A percentile compares a stretch with the other conserved stretches of the same genome.
Evolutionary conservation across 2,888 invertebrate species (phyloP).

Genomic region (Ctena decussata): DNA sequence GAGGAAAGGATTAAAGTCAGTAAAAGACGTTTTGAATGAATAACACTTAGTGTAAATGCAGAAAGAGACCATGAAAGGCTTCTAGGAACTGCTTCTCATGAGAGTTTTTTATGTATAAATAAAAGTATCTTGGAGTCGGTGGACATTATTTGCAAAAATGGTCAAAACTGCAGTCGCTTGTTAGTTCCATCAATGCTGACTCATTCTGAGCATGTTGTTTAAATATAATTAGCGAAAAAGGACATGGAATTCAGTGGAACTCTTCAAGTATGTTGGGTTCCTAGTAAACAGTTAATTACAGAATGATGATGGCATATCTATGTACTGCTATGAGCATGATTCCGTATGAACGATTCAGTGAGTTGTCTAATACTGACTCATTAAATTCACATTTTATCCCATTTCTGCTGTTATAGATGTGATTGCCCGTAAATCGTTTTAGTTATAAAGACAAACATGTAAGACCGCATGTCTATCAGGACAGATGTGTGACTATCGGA

Average conservation of each 20-base stretch:
- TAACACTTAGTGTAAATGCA: background rate
- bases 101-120: background rate
- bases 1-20: background rate
- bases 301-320: background rate
- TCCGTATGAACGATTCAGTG: conserved; percentile 26
- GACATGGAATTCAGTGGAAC: background rate
- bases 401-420: conserved; percentile 1
- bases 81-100: background rate
- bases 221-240: background rate
- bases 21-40: background rate
- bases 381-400: background rate
- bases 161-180: background rate
- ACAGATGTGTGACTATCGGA: conserved; percentile 16
- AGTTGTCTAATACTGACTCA: background rate
- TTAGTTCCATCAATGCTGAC: too few relatives aligned
- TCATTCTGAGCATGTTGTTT: conserved; percentile 4
- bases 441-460: background rate
- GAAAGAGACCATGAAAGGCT: background rate
- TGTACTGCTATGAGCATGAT: conserved; percentile 25
- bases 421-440: background rate
- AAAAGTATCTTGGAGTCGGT: background rate
- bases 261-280: conserved; percentile 15
- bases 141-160: background rate
- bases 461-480: conserved; percentile 25
- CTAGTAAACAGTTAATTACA: conserved; percentile 16